Base-by-base conservation (phyloP, 2,888 invertebrate species). In the Capitulum mitella region DNA sequence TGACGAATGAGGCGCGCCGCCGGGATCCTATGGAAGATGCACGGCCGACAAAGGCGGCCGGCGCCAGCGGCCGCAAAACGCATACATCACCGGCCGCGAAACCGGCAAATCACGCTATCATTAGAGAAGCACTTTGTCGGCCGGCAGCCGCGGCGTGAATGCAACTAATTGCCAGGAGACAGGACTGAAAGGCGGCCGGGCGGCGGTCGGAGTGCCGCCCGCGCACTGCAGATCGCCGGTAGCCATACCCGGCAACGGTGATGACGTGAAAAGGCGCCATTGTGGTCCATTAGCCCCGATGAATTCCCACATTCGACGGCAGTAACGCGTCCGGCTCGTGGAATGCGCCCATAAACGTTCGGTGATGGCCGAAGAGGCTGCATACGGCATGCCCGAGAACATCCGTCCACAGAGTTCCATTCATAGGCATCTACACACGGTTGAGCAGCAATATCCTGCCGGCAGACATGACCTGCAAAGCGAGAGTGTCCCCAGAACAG, bases 31-130 rank as follows among this genome's bases (percentile, higher is more conserved):
- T 64, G 64, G 34, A 34, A 34, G 64, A 64, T 64, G 34, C 64
- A 64, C 64, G 64, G 19, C 3, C 32, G 14, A 64, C 64, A 64
- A 64, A 32, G 64, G 34, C 34, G 61, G 64, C 34, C 32, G 64
- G 64, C 64, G 64, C 64, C 34, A 19, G 58, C 58, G 3, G 14
- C n/a, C n/a, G n/a, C 22, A 51, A 51, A 58, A n/a, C 61, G 61
- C 64, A 64, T 64, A 64, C 64, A 64, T 64, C 64, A 64, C 64
- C 34, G 64, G 12, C 64, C 34, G 64, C 34, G 32, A 34, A 64
- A 64, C 19, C 19, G 64, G 32, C 64, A 34, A 34, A 32, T 64
- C 64, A 64, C 64, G 64, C 19, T 64, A 64, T 64, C 64, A 64
- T 64, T 64, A 64, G 64, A 16, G 3, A 19, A 29, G 19, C 34